Conservation (phyloP, 2,113 vertebrate species). For the Leucoraja erinaceus region DNA sequence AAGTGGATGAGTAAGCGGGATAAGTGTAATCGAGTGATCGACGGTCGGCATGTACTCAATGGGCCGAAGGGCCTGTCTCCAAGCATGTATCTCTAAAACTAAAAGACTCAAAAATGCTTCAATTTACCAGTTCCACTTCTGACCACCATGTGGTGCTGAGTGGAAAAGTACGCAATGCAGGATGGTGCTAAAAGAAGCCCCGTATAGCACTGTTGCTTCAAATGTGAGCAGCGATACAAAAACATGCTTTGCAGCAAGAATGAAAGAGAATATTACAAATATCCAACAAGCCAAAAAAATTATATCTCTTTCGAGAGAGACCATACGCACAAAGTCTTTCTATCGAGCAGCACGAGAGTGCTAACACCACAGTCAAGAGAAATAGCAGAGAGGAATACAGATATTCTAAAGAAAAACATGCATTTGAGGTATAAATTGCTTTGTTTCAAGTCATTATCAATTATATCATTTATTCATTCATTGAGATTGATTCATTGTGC, state of each 20-base stretch:
- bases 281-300: background rate
- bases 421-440: background rate
- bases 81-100: too few species aligned
- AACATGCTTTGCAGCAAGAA: background rate
- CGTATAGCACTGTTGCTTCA: background rate
- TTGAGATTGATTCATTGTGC: background rate
- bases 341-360: too few species aligned
- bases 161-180: background rate
- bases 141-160: background rate
- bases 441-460: conserved; percentile 11
- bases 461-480: background rate
- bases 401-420: background rate
- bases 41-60: too few species aligned
- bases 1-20: too few species aligned
- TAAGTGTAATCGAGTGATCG: too few species aligned
- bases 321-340: background rate
- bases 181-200: background rate
- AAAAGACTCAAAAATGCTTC: too few species aligned
- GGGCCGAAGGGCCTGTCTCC: too few species aligned
- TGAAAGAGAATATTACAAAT: background rate
- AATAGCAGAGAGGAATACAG: background rate
- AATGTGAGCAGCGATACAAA: background rate
- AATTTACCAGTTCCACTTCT: background rate
- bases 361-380: background rate
- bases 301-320: background rate